These are phyloP conservation scores for Nomada flava DNA, from an alignment of 2,888 invertebrate genomes.

Conservation along the genomic window DNA sequence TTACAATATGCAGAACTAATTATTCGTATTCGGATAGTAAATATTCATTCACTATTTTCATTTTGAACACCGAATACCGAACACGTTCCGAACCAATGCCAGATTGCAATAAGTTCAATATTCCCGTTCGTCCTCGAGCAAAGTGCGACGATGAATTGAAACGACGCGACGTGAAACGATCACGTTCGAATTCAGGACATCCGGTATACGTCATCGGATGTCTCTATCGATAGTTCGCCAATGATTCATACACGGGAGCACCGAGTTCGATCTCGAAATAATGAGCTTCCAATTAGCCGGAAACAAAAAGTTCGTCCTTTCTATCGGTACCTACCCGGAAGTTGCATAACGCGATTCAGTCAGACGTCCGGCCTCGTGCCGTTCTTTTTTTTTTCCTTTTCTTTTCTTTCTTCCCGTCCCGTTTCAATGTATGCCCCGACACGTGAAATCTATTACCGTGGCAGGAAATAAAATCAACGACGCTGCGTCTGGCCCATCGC, in stretches of 20 bases:
- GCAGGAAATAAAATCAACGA: conserved; percentile 62
- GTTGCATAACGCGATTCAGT: conserved; percentile 33
- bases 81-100: background rate
- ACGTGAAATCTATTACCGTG: conserved; percentile 62
- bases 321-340: conserved; percentile 20
- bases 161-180: conserved; percentile 18
- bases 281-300: conserved; percentile 53
- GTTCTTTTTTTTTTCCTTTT: background rate
- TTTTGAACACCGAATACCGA: background rate
- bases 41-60: background rate
- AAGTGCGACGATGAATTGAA: conserved; percentile 11
- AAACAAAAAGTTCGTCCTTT: conserved; percentile 45
- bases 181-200: conserved; percentile 37
- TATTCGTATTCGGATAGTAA: background rate
- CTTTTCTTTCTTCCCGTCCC: conserved; percentile 4
- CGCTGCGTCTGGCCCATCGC: conserved; percentile 60
- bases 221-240: conserved; percentile 35
- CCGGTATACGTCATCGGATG: conserved; percentile 41
- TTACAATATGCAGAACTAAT: no score
- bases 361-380: background rate
- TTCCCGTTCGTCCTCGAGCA: conserved; percentile 6
- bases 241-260: conserved; percentile 20
- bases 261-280: conserved; percentile 40
- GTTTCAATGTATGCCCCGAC: conserved; percentile 53
- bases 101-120: conserved; percentile 28